phyloP scores from a whole-genome alignment of 1,140 invertebrate species.

The Drosophila bocki region DNA sequence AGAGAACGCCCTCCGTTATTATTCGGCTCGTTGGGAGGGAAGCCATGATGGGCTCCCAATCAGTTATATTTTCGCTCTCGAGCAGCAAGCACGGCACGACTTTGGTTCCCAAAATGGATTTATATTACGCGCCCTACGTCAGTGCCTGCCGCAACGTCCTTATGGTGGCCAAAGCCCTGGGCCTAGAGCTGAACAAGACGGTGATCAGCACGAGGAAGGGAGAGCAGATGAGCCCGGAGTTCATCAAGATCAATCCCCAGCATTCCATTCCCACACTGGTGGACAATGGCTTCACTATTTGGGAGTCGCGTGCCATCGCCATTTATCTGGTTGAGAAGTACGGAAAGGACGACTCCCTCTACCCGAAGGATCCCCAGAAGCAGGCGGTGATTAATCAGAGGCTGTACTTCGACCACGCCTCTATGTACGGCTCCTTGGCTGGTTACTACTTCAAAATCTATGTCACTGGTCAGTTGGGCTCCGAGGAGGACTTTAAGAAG shows the following conservation, averaged over 20 bases:
- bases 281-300: slow-evolving; percentile 56
- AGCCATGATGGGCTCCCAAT: background rate
- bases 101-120: slow-evolving; percentile 50
- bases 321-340: slow-evolving; percentile 71
- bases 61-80: slow-evolving; percentile 4
- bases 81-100: slow-evolving; percentile 21
- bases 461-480: slow-evolving; percentile 86
- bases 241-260: slow-evolving; percentile 73
- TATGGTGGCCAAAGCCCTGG: slow-evolving; percentile 84
- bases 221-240: slow-evolving; percentile 89
- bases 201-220: slow-evolving; percentile 87
- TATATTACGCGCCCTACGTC: slow-evolving; percentile 44
- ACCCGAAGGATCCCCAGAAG: slow-evolving; percentile 86
- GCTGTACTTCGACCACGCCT: slow-evolving; percentile 87
- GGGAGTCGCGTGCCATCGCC: slow-evolving; percentile 72
- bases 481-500: slow-evolving; percentile 88
- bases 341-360: slow-evolving; percentile 85
- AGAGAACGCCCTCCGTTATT: slow-evolving; percentile 2
- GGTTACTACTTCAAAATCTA: slow-evolving; percentile 88
- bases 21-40: background rate
- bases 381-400: slow-evolving; percentile 86
- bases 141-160: slow-evolving; percentile 83
- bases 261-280: slow-evolving; percentile 73
- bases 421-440: slow-evolving; percentile 81
- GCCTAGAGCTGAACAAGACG: slow-evolving; percentile 80